Percentiles rank a stretch among this genome's conserved stretches.
Evolutionary conservation across 2,888 invertebrate genomes (phyloP).

Genomic region (Heliconius erato): DNA sequence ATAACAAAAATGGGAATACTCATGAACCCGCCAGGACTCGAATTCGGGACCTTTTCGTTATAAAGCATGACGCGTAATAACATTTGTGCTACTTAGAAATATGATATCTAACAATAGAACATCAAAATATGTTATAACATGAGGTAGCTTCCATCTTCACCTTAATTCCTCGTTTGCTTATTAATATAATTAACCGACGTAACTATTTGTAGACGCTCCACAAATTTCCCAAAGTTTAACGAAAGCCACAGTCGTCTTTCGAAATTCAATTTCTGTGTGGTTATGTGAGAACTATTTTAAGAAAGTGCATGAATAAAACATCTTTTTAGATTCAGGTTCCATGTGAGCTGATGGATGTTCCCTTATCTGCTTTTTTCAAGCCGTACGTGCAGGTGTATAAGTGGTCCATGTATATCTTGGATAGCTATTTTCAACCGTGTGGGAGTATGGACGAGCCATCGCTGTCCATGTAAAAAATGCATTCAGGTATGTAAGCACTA

Average conservation of each 20-base stretch:
- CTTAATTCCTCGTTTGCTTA: background rate
- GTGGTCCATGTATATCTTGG: background rate
- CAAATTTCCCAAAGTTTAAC: background rate
- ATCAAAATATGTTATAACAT: background rate
- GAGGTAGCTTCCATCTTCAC: background rate
- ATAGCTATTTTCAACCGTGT: background rate
- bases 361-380: background rate
- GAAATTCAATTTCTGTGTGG: background rate
- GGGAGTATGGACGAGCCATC: background rate
- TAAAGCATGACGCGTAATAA: background rate
- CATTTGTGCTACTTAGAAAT: background rate
- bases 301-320: conserved; percentile 22
- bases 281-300: conserved; percentile 2
- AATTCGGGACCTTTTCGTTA: background rate
- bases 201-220: background rate
- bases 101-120: background rate
- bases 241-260: conserved; percentile 4
- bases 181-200: background rate
- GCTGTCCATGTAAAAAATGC: background rate
- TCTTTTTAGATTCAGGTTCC: background rate
- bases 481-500: too few relatives aligned
- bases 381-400: background rate
- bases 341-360: background rate
- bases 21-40: background rate
- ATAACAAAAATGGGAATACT: background rate